Percentiles rank a stretch among this genome's conserved stretches.
Conservation (phyloP, 2,888 invertebrate genomes). For the Strigamia maritima region DNA sequence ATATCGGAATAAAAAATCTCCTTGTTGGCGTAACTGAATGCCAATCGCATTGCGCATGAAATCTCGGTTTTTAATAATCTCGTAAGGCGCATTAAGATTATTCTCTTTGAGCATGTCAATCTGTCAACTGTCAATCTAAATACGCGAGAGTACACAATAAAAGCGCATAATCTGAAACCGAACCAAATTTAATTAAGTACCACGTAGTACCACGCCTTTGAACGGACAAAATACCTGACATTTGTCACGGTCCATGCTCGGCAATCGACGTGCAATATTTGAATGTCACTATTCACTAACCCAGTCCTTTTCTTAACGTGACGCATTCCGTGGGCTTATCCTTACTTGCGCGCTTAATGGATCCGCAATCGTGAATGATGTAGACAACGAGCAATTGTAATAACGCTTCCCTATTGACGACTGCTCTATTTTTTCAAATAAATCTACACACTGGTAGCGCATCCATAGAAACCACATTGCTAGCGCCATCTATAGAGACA, state of each 20-base stretch:
- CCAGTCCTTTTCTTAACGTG: slow-evolving; percentile 60
- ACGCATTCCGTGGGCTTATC: slow-evolving; percentile 58
- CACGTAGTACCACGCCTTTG: slow-evolving; percentile 60
- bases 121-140: slow-evolving; percentile 78
- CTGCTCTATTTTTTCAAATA: no score
- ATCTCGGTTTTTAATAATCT: slow-evolving; percentile 67
- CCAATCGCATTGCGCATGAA: slow-evolving; percentile 81
- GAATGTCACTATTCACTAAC: slow-evolving; percentile 67
- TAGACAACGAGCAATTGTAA: no score
- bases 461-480: no score
- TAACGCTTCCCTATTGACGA: no score
- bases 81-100: slow-evolving; percentile 73
- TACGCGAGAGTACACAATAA: slow-evolving; percentile 78
- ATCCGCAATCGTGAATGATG: slow-evolving; percentile 61
- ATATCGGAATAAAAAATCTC: slow-evolving; percentile 84
- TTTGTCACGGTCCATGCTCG: slow-evolving; percentile 62
- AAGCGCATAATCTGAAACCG: slow-evolving; percentile 66
- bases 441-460: no score
- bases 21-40: slow-evolving; percentile 68
- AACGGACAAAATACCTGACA: slow-evolving; percentile 77
- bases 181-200: not conserved
- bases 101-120: slow-evolving; percentile 70
- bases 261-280: slow-evolving; percentile 47
- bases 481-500: no score
- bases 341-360: slow-evolving; percentile 64